phyloP scores from a whole-genome alignment of 2,888 invertebrate genomes.

The Argynnis bischoffii region DNA sequence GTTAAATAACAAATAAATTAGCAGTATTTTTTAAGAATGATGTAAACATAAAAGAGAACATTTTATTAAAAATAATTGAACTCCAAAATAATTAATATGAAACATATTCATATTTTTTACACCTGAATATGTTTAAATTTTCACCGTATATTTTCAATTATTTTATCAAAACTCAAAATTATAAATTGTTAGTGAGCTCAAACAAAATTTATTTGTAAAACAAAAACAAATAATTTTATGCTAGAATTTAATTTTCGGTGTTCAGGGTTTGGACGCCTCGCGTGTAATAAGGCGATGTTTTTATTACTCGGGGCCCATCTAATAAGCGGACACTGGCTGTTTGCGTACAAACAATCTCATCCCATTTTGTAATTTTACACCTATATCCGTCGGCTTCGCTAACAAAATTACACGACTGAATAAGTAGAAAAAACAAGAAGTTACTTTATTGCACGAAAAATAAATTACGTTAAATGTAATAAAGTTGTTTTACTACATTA shows the following conservation, averaged over 20 bases:
- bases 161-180: too few species aligned
- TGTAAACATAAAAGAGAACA: too few species aligned
- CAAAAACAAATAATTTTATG: slow-evolving; percentile 74
- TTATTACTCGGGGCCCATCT: slow-evolving; percentile 73
- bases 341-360: slow-evolving; percentile 75
- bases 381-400: slow-evolving; percentile 58
- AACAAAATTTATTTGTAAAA: slow-evolving; percentile 57
- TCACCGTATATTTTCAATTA: too few species aligned
- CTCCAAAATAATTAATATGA: too few species aligned
- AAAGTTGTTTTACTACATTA: slow-evolving; percentile 9
- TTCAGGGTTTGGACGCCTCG: slow-evolving; percentile 54
- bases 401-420: slow-evolving; percentile 59
- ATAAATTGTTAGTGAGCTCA: background rate
- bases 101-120: too few species aligned
- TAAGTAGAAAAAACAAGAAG: slow-evolving; percentile 52
- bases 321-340: slow-evolving; percentile 76
- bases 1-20: background rate
- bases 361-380: slow-evolving; percentile 70
- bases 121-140: too few species aligned
- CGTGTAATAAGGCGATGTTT: slow-evolving; percentile 75
- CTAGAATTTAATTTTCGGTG: slow-evolving; percentile 71
- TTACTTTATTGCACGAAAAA: slow-evolving; percentile 34
- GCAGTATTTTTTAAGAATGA: too few species aligned
- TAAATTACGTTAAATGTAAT: slow-evolving; percentile 8
- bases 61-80: too few species aligned